phyloP scores from a whole-genome alignment of 2,797 vertebrate species.

The Melanotaenia boesemani region DNA sequence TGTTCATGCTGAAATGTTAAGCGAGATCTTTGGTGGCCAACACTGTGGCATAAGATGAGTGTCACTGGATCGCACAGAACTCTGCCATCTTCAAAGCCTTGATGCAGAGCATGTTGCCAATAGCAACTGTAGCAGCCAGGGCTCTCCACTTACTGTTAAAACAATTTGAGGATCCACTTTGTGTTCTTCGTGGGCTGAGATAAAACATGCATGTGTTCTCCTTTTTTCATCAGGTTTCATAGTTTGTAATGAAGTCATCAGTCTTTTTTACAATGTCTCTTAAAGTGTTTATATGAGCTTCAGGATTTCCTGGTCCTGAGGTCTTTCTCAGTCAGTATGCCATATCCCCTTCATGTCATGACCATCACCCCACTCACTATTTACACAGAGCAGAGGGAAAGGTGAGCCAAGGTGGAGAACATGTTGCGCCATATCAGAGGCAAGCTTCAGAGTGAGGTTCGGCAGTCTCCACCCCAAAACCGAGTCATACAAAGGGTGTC shows the following conservation, averaged over 20 bases:
- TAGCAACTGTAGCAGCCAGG: background rate
- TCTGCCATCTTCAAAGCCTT: conserved; percentile 17
- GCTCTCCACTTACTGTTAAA: conserved; percentile 14
- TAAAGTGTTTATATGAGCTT: conserved; percentile 30
- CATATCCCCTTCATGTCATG: conserved; percentile 21
- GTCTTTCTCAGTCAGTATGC: conserved; percentile 29
- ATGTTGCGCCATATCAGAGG: conserved; percentile 11
- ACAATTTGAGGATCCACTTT: conserved; percentile 34
- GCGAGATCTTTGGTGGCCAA: background rate
- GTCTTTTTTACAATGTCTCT: conserved; percentile 49
- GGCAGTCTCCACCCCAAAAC: conserved; percentile 21
- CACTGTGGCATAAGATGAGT: conserved; percentile 11
- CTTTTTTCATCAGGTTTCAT: conserved; percentile 10
- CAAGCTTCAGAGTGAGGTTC: conserved; percentile 21
- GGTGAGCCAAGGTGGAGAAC: conserved; percentile 40
- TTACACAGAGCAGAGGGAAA: conserved; percentile 70
- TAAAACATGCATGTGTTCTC: conserved; percentile 48
- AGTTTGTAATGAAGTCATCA: conserved; percentile 41
- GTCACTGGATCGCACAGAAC: conserved; percentile 10
- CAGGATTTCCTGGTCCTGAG: conserved; percentile 18
- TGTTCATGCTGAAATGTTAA: conserved; percentile 19
- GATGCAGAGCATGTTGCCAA: conserved; percentile 7
- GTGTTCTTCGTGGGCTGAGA: conserved; percentile 45
- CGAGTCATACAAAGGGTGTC: conserved; percentile 97
- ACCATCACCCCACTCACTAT: conserved; percentile 60